Evolutionary conservation across 23 tunicate genomes (phyloP).

Genomic region (Phallusia fumigata): DNA sequence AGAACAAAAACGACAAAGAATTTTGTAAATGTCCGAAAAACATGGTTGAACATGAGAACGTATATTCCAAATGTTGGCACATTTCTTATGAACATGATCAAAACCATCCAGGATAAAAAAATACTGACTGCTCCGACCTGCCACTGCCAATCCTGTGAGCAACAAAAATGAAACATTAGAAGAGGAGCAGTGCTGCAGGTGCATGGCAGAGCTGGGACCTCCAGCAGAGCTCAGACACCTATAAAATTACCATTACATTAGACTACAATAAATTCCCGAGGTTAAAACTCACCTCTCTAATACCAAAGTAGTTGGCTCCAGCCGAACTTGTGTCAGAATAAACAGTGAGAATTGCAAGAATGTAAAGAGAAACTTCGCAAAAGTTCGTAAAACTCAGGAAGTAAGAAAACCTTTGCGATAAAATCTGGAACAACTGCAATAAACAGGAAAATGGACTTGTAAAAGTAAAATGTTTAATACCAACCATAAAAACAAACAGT

Average conservation of each 20-base stretch:
- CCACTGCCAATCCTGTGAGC: conserved; percentile 94
- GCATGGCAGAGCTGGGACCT: no score
- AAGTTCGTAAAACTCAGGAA: conserved; percentile 61
- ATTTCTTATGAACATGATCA: conserved; percentile 91
- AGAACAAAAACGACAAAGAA: conserved; percentile 80
- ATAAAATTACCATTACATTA: no score
- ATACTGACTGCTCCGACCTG: conserved; percentile 84
- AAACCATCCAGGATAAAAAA: conserved; percentile 89
- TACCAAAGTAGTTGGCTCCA: conserved; percentile 26
- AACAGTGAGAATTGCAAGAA: conserved; percentile 67
- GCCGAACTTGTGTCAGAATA: conserved; percentile 38
- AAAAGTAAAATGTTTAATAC: not conserved
- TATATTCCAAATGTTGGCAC: conserved; percentile 88
- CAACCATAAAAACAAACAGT: no score
- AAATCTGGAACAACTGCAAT: conserved; percentile 60
- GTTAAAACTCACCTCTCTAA: conserved; percentile 58
- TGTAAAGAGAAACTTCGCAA: conserved; percentile 66
- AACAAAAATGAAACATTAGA: not conserved
- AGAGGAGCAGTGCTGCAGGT: no score
- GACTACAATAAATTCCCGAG: no score
- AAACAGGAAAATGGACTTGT: not conserved
- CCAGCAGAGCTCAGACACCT: no score
- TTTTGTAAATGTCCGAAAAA: conserved; percentile 59
- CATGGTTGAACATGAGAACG: conserved; percentile 91
- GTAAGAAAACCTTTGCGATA: conserved; percentile 39